Percentiles rank a stretch among this genome's conserved stretches.
Conservation (phyloP, 2,113 vertebrate species). For the Platycercus adscitus region DNA sequence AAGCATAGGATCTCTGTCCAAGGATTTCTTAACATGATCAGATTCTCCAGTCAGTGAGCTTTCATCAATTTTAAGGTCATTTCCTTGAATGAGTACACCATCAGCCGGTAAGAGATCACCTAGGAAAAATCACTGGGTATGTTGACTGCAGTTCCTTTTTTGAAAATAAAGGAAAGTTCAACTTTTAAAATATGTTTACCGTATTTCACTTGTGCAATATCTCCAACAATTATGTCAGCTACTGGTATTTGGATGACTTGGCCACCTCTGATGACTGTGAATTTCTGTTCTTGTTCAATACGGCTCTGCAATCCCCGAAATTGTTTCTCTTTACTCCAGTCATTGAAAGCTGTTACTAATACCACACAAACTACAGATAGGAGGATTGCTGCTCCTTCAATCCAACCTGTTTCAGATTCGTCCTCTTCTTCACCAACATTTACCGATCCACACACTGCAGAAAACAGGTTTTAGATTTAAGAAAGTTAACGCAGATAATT, state of each 20-base stretch:
- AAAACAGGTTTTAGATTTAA: slow-evolving; percentile 47
- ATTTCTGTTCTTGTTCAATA: slow-evolving; percentile 99
- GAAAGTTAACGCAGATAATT: neutral
- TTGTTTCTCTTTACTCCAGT: slow-evolving; percentile 99
- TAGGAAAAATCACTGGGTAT: slow-evolving; percentile 67
- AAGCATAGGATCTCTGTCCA: slow-evolving; percentile 94
- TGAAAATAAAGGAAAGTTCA: neutral
- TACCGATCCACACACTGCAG: slow-evolving; percentile 89
- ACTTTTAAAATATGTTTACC: slow-evolving; percentile 78
- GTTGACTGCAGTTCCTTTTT: slow-evolving; percentile 22
- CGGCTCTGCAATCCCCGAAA: slow-evolving; percentile 96
- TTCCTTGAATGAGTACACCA: slow-evolving; percentile 95
- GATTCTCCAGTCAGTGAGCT: slow-evolving; percentile 98
- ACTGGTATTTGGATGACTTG: slow-evolving; percentile 98
- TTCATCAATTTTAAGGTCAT: slow-evolving; percentile 98
- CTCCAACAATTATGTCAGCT: slow-evolving; percentile 96
- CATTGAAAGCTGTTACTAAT: slow-evolving; percentile 97
- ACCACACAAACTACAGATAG: slow-evolving; percentile 96
- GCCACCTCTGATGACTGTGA: slow-evolving; percentile 92
- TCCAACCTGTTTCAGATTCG: slow-evolving; percentile 96
- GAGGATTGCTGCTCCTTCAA: slow-evolving; percentile 97
- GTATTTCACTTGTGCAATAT: slow-evolving; percentile 98
- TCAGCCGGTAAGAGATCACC: slow-evolving; percentile 97
- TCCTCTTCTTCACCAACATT: slow-evolving; percentile 88
- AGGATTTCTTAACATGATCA: slow-evolving; percentile 94